phyloP scores from a whole-genome alignment of 2,113 vertebrate genomes.

The Thalassoma bifasciatum region DNA sequence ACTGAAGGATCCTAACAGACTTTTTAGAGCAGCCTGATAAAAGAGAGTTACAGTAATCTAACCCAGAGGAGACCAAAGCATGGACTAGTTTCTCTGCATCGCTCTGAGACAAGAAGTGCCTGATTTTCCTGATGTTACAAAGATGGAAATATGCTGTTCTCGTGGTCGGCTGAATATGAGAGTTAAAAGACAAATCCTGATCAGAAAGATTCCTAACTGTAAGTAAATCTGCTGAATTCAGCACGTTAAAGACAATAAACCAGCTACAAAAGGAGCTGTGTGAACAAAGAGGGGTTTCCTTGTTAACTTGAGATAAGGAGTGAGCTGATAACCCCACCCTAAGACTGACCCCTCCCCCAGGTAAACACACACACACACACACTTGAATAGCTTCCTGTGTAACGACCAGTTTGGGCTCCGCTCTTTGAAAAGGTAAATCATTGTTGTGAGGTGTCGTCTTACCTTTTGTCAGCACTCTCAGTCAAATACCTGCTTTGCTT shows the following conservation, averaged over 20 bases:
- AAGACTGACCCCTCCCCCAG: constrained; percentile 9
- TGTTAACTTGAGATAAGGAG: constrained; percentile 26
- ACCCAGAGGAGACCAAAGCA: too few species aligned
- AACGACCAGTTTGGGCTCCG: not conserved
- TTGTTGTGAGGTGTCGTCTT: constrained; percentile 52
- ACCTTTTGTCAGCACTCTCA: constrained; percentile 51
- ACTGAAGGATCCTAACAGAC: too few species aligned
- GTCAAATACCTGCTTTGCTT: constrained; percentile 24
- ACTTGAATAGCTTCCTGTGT: constrained; percentile 20
- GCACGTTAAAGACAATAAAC: not conserved
- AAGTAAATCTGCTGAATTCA: not conserved
- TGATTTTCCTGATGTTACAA: too few species aligned
- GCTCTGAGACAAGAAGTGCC: too few species aligned
- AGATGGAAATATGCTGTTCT: too few species aligned
- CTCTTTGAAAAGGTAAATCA: constrained; percentile 50
- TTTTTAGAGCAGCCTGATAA: too few species aligned
- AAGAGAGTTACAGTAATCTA: too few species aligned
- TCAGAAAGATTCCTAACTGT: too few species aligned
- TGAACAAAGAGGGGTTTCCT: not conserved
- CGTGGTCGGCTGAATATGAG: too few species aligned
- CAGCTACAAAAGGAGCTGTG: not conserved
- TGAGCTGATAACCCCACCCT: not conserved
- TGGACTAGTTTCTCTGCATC: too few species aligned
- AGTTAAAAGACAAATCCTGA: too few species aligned
- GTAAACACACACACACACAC: constrained; percentile 1